Conservation (phyloP, 2,888 invertebrate genomes). For the Drosophila borealis region DNA sequence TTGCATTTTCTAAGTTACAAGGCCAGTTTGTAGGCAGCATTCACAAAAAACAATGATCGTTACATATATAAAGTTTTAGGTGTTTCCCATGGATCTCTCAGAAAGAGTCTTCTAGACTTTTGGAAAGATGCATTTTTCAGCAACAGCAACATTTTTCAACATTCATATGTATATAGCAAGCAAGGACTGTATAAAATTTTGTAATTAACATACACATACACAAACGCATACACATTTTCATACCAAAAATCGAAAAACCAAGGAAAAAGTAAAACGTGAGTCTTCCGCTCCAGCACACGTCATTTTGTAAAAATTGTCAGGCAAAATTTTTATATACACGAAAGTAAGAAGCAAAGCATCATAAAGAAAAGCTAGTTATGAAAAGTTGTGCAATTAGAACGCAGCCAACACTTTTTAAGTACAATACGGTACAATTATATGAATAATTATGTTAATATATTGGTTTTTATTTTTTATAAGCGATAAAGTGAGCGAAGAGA, state of each 20-base stretch:
- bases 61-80: slow-evolving; percentile 30
- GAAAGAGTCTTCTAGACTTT: slow-evolving; percentile 12
- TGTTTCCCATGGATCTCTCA: slow-evolving; percentile 43
- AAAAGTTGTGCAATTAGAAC: slow-evolving; percentile 41
- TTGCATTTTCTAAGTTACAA: slow-evolving; percentile 40
- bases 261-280: slow-evolving; percentile 47
- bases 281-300: slow-evolving; percentile 66
- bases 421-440: slow-evolving; percentile 41
- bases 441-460: slow-evolving; percentile 47
- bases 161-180: slow-evolving; percentile 50
- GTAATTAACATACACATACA: slow-evolving; percentile 42
- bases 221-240: slow-evolving; percentile 53
- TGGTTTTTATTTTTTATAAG: slow-evolving; percentile 45
- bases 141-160: slow-evolving; percentile 23
- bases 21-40: slow-evolving; percentile 41
- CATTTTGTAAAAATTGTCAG: slow-evolving; percentile 47
- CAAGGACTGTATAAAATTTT: slow-evolving; percentile 43
- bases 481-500: slow-evolving; percentile 35
- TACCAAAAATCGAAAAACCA: slow-evolving; percentile 46
- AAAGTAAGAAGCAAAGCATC: slow-evolving; percentile 5
- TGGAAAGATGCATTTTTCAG: slow-evolving; percentile 41
- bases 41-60: slow-evolving; percentile 18
- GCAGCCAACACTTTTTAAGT: slow-evolving; percentile 42
- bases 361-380: slow-evolving; percentile 12
- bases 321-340: slow-evolving; percentile 57